These are phyloP conservation scores for Antigone vipio DNA, from an alignment of 2,113 vertebrate genomes.

Conservation along the genomic window DNA sequence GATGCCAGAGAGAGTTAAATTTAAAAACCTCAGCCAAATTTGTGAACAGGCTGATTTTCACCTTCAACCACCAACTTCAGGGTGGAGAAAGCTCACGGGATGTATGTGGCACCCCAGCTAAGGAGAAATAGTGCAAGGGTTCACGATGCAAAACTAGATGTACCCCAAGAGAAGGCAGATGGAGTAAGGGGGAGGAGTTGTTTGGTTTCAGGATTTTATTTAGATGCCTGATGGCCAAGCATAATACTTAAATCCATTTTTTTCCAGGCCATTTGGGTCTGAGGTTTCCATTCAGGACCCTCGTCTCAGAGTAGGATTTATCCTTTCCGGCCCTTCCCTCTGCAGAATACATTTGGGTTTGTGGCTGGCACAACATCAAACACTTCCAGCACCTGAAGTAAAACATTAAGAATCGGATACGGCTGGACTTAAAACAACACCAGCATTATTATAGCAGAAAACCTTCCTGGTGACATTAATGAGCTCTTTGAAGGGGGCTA, in stretches of 20 bases:
- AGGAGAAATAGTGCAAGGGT: not conserved
- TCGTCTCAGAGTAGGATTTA: not conserved
- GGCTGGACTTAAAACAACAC: not conserved
- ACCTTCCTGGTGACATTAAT: not conserved
- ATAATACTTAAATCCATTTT: not conserved
- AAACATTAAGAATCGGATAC: not conserved
- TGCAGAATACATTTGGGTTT: not conserved
- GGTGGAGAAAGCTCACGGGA: not conserved
- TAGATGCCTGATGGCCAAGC: not conserved
- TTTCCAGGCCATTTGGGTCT: not conserved
- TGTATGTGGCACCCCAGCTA: not conserved
- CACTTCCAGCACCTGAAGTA: not conserved
- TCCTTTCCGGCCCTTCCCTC: not conserved
- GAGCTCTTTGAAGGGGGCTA: not conserved
- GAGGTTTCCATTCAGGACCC: not conserved
- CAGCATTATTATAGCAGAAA: not conserved
- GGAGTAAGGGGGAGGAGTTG: not conserved
- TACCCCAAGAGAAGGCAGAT: not conserved
- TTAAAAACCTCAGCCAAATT: not conserved
- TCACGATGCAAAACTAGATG: not conserved
- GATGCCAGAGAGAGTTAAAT: not conserved
- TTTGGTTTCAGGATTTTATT: not conserved
- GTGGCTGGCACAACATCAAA: slow-evolving; percentile 38
- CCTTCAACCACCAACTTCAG: not conserved
- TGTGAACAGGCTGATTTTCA: not conserved